Base-by-base conservation (phyloP, 2,113 vertebrate genomes). In the Agapornis roseicollis region DNA sequence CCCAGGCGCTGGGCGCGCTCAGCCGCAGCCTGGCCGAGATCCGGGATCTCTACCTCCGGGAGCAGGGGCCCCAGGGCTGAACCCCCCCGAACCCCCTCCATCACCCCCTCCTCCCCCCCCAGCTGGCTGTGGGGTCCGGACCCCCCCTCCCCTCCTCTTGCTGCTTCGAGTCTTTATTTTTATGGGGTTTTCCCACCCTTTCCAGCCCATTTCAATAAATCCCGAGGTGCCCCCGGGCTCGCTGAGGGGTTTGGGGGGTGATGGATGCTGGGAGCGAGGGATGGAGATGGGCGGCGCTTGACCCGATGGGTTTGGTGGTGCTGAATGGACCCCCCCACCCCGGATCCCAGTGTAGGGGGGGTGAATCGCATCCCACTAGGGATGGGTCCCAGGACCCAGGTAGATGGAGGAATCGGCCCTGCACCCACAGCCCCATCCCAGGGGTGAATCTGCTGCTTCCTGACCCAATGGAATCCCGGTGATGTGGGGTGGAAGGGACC, bases 1-100 rank as follows among this genome's bases (percentile, higher is more conserved):
- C 94, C 39, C 92, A 97, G 85, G 90, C 94, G 1, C 58, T 97
- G 52, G 79, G 79, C 1, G 13, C 42, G 35, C 90, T 96, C 25
- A 39, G 77, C 39, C 94, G 70, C 63, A 94, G 88, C 85, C 73
- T 94, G 41, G 74, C 90, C 6, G 91, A 96, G 33, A 96, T 95
- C 77, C 93, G 72, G 29, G 96, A 97, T 74, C 91, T 96, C 95
- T 96, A 94, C 90, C 85, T 95, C 90, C 87, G 83, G 61, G 87
- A 93, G 72, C 88, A 28, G 31, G 88, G 58, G 60, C 76, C 93
- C 69, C 85, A 74, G 42, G 92, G 83, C 44, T 96, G 94, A 96
- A 47, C 68, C 56, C 46, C 31, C 49, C 41, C 81, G 15, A 17
- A 17, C 17, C 42, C 7, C 17, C 44, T n/a, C 44, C 17, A 4